Evolutionary conservation across 2,113 vertebrate genomes (phyloP).

Genomic region (Podilymbus podiceps): DNA sequence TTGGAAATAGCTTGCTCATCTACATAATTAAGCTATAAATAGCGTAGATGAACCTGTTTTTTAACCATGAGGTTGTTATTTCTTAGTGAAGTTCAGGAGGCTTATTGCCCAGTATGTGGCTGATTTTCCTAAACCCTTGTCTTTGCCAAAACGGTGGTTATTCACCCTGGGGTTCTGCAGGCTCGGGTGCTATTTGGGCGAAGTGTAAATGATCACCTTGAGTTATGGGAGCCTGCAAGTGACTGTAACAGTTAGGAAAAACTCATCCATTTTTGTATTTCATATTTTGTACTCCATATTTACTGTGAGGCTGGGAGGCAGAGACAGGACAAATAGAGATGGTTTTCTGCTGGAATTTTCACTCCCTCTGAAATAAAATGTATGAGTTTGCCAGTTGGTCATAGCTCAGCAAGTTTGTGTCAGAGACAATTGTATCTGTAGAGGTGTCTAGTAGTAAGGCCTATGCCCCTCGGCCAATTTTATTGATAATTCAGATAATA

Average conservation of each 20-base stretch:
- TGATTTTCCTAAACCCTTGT: not conserved
- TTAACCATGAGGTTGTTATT: not conserved
- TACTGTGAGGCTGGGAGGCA: not conserved
- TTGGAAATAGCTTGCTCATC: not conserved
- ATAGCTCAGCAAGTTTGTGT: not conserved
- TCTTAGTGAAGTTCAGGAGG: not conserved
- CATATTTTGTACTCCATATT: not conserved
- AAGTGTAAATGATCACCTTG: not conserved
- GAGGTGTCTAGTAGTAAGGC: not conserved
- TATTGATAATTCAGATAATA: not conserved
- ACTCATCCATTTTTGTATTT: not conserved
- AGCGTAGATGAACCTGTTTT: slow-evolving; percentile 1
- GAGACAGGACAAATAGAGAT: not conserved
- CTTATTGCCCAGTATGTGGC: not conserved
- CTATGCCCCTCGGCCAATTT: not conserved
- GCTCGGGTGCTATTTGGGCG: not conserved
- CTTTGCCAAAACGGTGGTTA: not conserved
- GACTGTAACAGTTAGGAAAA: not conserved
- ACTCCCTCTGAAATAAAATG: not conserved
- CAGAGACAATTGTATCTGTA: not conserved
- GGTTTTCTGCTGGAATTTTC: not conserved
- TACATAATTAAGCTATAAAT: slow-evolving; percentile 11
- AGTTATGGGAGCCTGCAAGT: not conserved
- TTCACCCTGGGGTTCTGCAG: not conserved
- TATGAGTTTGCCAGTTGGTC: not conserved